Conservation (phyloP, 1,140 invertebrate genomes). For the Physella acuta region DNA sequence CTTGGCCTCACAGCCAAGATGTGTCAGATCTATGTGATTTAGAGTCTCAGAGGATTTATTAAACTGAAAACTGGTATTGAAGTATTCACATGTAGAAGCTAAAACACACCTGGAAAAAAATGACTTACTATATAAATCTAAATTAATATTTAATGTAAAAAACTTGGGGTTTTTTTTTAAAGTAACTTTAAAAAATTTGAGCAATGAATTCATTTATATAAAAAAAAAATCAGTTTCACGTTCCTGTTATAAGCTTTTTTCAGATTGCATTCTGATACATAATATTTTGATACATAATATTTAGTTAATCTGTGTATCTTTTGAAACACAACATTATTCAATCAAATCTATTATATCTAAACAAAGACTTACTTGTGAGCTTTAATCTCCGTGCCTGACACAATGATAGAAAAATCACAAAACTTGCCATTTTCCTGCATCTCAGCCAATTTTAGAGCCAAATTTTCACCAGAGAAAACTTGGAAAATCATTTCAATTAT, state of each 20-base stretch:
- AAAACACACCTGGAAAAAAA: slow-evolving; percentile 10
- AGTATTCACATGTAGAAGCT: slow-evolving; percentile 14
- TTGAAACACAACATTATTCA: background rate
- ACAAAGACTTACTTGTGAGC: slow-evolving; percentile 17
- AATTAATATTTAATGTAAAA: too few species aligned
- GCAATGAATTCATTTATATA: background rate
- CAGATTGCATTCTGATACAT: background rate
- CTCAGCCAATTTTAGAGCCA: background rate
- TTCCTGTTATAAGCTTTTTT: background rate
- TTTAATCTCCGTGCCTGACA: slow-evolving; percentile 1
- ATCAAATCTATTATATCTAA: background rate
- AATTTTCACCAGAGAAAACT: background rate
- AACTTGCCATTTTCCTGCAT: slow-evolving; percentile 11
- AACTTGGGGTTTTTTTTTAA: too few species aligned
- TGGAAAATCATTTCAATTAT: slow-evolving; percentile 10
- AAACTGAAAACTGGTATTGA: slow-evolving; percentile 12
- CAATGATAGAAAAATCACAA: slow-evolving; percentile 9
- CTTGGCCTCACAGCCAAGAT: background rate
- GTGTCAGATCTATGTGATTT: background rate
- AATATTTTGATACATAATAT: background rate
- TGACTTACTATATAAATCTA: too few species aligned
- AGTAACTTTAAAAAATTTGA: background rate
- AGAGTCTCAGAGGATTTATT: slow-evolving; percentile 3
- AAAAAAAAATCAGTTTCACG: background rate
- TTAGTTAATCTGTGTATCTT: background rate